Percentiles rank a stretch among this genome's conserved stretches.
Conservation (phyloP, 2,797 vertebrate genomes). For the Sebastes hubbsi region DNA sequence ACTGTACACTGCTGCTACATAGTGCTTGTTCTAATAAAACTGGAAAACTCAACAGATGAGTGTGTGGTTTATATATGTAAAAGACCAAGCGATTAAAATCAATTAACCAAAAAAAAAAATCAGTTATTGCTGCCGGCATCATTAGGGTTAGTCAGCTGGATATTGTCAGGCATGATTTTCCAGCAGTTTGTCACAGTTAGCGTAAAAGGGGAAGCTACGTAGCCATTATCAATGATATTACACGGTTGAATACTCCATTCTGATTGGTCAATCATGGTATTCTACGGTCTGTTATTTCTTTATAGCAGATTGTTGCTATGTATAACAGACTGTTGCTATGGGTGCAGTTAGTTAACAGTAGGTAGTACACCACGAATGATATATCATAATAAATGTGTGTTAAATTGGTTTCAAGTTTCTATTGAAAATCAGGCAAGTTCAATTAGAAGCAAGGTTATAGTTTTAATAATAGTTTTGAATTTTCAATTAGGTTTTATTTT, state of each 20-base stretch:
- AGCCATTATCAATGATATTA: background rate
- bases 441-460: no score
- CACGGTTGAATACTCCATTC: no score
- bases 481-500: no score
- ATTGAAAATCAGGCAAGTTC: background rate
- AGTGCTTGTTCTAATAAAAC: constrained; percentile 96
- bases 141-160: no score
- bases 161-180: background rate
- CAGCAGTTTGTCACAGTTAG: background rate
- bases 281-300: no score
- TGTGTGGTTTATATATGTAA: constrained; percentile 30
- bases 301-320: no score
- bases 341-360: no score
- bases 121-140: background rate
- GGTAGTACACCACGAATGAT: background rate
- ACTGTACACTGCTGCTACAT: constrained; percentile 92
- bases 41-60: constrained; percentile 56
- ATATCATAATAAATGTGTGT: background rate
- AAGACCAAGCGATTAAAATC: background rate
- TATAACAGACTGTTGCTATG: no score
- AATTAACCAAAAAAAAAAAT: no score
- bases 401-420: background rate
- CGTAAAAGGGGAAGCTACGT: background rate
- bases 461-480: no score
- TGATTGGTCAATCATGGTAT: no score